These are phyloP conservation scores for Anguilla obscura DNA, from an alignment of 2,797 vertebrate species.

Conservation along the genomic window DNA sequence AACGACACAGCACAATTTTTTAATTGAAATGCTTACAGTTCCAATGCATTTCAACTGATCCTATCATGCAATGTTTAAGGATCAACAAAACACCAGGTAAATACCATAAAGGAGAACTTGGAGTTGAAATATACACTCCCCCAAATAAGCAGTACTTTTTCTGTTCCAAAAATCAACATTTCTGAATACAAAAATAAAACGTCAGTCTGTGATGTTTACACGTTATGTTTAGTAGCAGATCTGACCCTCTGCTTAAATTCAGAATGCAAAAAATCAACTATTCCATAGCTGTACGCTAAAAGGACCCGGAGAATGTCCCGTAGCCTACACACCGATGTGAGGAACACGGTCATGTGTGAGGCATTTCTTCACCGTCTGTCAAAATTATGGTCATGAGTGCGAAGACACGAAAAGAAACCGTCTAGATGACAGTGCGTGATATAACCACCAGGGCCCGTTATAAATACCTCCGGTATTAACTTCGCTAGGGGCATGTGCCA, in stretches of 20 bases:
- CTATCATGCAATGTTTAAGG: background rate
- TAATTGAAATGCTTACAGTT: constrained; percentile 11
- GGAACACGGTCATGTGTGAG: background rate
- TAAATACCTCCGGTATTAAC: background rate
- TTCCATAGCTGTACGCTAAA: background rate
- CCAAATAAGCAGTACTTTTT: background rate
- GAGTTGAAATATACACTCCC: background rate
- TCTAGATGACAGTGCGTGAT: background rate
- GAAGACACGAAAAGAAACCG: background rate
- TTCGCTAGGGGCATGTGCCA: background rate
- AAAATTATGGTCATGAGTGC: background rate
- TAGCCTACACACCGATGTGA: background rate
- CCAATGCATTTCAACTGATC: background rate
- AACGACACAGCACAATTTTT: background rate
- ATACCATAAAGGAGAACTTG: background rate
- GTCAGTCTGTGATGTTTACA: background rate
- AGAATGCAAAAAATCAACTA: background rate
- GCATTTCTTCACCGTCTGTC: background rate
- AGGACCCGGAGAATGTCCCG: background rate
- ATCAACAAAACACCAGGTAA: background rate
- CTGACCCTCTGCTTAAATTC: background rate
- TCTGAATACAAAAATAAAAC: background rate
- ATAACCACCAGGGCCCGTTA: background rate
- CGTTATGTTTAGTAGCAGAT: background rate
- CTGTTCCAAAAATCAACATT: background rate